Base-by-base conservation (phyloP, 2,888 invertebrate genomes). In the Cenopis cana region DNA sequence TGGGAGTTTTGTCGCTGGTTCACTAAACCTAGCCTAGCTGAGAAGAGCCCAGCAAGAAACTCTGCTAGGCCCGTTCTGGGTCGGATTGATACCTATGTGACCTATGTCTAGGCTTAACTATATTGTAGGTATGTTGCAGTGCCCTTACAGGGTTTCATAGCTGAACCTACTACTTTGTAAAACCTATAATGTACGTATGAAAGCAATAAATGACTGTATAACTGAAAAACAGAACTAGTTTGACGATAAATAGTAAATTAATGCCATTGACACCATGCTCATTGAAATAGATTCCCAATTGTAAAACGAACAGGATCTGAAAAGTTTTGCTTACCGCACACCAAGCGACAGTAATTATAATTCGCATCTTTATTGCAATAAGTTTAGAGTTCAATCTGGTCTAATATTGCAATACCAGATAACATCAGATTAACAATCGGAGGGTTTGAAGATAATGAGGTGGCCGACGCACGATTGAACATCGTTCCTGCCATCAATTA, bases 391-490 rank as follows among this genome's bases (percentile, higher is more conserved):
- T 17, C 1, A 14, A 59, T 29, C 50, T 36, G 17, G 11, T 24
- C 60, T 60, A n/a, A 17, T 54, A 29, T 38, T 29, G 17, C 36
- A 60, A 33, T 59, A 65, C 50, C 59, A 14, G 49, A 67, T 18
- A 65, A 1, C 64, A 64, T 38, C 64, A 55, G 14, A 61, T 71
- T 49, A 54, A 66, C 59, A 71, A 71, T 71, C 61, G 17, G 50
- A 57, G 38, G 55, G 60, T 55, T 54, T 38, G n/a, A 69, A 62
- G 60, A 67, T 71, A 71, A 71, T 62, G 67, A 68, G 70, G 36
- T 52, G 59, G 50, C 18, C 56, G 33, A 56, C 74, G 74, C 74
- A 73, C 74, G 73, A 74, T 60, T 68, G 59, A 68, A 66, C 74
- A 64, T 57, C 54, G 68, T 41, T 36, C 57, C 59, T 55, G 68